phyloP scores from a whole-genome alignment of 2,888 invertebrate genomes.

The Clostera curtula region DNA sequence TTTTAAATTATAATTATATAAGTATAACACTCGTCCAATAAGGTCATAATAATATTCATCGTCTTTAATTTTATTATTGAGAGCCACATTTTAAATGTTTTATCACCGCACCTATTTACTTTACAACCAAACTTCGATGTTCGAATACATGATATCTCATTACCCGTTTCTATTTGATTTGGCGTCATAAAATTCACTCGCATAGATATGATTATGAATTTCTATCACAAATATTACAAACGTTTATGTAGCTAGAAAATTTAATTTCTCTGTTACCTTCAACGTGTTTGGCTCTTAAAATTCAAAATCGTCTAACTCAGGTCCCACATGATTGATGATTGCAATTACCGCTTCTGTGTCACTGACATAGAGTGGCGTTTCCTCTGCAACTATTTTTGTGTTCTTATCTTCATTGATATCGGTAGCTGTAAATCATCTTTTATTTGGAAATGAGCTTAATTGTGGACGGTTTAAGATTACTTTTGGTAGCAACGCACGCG shows the following conservation, averaged over 20 bases:
- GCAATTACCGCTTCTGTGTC: slow-evolving; percentile 28
- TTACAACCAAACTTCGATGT: slow-evolving; percentile 62
- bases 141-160: slow-evolving; percentile 63
- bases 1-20: no score
- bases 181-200: slow-evolving; percentile 64
- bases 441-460: slow-evolving; percentile 27
- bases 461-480: slow-evolving; percentile 20
- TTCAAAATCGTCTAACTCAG: slow-evolving; percentile 27
- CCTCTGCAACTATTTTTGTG: slow-evolving; percentile 24
- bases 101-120: slow-evolving; percentile 61
- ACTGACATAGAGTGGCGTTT: slow-evolving; percentile 32
- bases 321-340: slow-evolving; percentile 20
- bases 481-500: slow-evolving; percentile 21
- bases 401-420: slow-evolving; percentile 44
- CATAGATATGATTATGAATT: slow-evolving; percentile 65
- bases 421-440: slow-evolving; percentile 17
- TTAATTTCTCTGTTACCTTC: slow-evolving; percentile 18
- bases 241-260: slow-evolving; percentile 38
- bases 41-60: no score
- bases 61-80: slow-evolving; percentile 50
- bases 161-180: slow-evolving; percentile 75
- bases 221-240: slow-evolving; percentile 68
- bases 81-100: slow-evolving; percentile 65
- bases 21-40: no score
- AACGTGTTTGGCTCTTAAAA: slow-evolving; percentile 21